Base-by-base conservation (phyloP, 2,797 vertebrate genomes). In the Sciaenops ocellatus region DNA sequence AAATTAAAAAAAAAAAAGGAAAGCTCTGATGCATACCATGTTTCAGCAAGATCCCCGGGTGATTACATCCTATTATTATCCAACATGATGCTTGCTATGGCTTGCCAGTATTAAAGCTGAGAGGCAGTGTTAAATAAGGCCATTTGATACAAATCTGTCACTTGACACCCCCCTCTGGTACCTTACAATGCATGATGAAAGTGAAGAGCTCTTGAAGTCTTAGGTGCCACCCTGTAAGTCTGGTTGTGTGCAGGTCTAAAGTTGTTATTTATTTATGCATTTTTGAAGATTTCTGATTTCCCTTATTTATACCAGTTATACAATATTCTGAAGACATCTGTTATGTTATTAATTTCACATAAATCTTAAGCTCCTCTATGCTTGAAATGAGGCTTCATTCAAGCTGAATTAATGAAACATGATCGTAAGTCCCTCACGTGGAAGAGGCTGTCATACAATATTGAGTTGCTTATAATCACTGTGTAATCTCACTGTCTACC, bases 351-450 rank as follows among this genome's bases (percentile, higher is more conserved):
- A 98, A 97, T 97, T 98, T 98, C 96, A 97, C 96, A 98, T 98
- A 97, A 96, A 97, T 98, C 97, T 97, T 98, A 97, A 98, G 96
- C 96, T 97, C 96, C 95, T 97, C 94, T 95, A 96, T 96, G 96
- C 96, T 96, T 96, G 95, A 97, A 97, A 97, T 96, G 96, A 97
- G 96, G 97, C 96, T 96, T 97, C 97, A 96, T 96, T 97, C 96
- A 96, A 96, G 96, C 96, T 90, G 96, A 98, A 97, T 98, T 97
- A 98, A 99, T 98, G 97, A 97, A 98, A 98, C 97, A 98, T 97
- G 97, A 98, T 97, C 96, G 97, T 96, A 96, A 97, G 96, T 97
- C 97, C 96, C 96, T 96, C 93, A 96, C 95, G 96, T 96, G 94
- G 96, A 96, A 93, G 96, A 91, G 94, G 96, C 95, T 97, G 97